Base-by-base conservation (phyloP, 2,797 vertebrate species). In the Acanthurus tractus region DNA sequence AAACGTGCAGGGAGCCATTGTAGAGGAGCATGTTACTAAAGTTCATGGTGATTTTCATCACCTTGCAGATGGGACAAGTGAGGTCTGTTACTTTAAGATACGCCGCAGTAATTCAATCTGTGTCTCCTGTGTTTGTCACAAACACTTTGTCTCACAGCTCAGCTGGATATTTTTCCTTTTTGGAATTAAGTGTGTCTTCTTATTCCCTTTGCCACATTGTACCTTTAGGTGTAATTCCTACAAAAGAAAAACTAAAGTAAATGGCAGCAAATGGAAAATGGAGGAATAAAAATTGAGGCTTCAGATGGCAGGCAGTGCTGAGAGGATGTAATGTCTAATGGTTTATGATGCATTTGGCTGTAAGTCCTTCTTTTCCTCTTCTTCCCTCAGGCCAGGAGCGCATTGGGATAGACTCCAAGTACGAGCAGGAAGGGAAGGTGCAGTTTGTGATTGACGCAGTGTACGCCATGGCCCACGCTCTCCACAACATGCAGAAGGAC, bases 361-460 rank as follows among this genome's bases (percentile, higher is more conserved):
- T 63, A 72, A 77, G 25, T 74, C 20, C 18, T 50, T 74, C 48
- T 74, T 52, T 73, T 70, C 3, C 1, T 38, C 59, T 36, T 74
- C 63, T 57, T 56, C 63, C 57, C 90, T 86, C 94, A 99, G 98
- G 98, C 61, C 96, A 98, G 93, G 98, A 99, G 90, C 95, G 98
- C 71, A 99, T 99, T 50, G 97, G 97, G 62, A 96, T 95, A 18
- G 97, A 99, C 90, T 99, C 98, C 12, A 97, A 92, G 81, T 99
- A 98, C 17, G 97, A 99, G 90, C 98, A 99, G 92, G 98, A 99
- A 75, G 98, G 97, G 36, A 98, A 98, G 93, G 98, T 99, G 69
- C 98, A 99, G 94, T 99, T 99, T n/a, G 98, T 99, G 86, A 98
- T 99, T 20, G 98, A 99, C 0, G 97, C 97, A 0, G 97, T 99